Base-by-base conservation (phyloP, 2,113 vertebrate species). In the Pangasianodon gigas region DNA sequence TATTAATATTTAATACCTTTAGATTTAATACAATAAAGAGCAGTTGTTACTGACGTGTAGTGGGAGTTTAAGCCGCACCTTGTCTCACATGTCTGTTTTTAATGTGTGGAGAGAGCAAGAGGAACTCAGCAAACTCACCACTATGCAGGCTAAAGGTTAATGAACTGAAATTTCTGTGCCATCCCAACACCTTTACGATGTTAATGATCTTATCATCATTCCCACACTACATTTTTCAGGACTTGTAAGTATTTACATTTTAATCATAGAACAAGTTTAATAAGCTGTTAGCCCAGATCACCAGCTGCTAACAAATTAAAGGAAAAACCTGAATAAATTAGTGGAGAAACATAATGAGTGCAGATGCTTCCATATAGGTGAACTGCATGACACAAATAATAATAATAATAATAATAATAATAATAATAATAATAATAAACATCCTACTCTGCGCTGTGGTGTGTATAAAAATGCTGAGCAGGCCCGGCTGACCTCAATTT, bases 11-110 rank as follows among this genome's bases (percentile, higher is more conserved):
- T 46, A 75, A 44, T 75, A 9, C 18, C 3, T 75, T 44, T 75
- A 75, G 7, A 75, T 44, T 19, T 41, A 37, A 93, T 92, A 10
- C 9, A 65, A 26, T 67, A n/a, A n/a, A 16, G 13, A 69, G n/a
- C 13, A 93, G 93, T 93, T 92, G 94, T 93, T 95, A 93, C 93
- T 95, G 95, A 94, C 95, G 95, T 94, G 94, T 92, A 94, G 94
- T 95, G 94, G 91, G 91, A 92, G 91, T 93, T 91, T 32, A 69
- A 69, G 5, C 67, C n/a, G 6, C n/a, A 67, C 10, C 0, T 29
- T 26, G 29, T 52, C 56, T 62, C 86, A 87, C 13, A 60, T 6
- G 60, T 65, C 11, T 65, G 48, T 32, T 74, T 74, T 71, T 71
- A 71, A 37, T 71, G 16, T 37, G n/a, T 41, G 16, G 14, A 44